These are phyloP conservation scores for Tychaedon coryphoeus DNA, from an alignment of 2,113 vertebrate genomes.

Conservation along the genomic window DNA sequence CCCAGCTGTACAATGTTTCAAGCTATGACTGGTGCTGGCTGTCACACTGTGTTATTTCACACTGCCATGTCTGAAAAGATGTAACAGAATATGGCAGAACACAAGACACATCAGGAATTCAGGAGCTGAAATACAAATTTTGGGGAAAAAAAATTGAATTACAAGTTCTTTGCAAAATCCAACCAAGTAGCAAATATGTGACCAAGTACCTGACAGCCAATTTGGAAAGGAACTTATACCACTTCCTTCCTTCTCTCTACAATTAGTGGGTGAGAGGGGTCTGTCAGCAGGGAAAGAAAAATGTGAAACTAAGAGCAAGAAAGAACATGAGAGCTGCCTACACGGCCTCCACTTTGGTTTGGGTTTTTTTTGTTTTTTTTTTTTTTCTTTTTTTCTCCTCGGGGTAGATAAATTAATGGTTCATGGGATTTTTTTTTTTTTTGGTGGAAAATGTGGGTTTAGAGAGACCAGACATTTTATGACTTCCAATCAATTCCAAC, in stretches of 20 bases:
- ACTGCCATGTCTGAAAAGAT: neutral
- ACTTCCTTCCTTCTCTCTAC: constrained; percentile 18
- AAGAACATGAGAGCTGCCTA: neutral
- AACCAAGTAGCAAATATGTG: neutral
- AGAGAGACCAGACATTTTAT: neutral
- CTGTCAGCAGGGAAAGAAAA: constrained; percentile 42
- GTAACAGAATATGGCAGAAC: neutral
- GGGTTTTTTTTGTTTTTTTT: neutral
- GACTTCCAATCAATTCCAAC: constrained; percentile 15
- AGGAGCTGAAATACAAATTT: neutral
- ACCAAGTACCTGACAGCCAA: neutral
- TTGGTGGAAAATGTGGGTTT: neutral
- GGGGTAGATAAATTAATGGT: neutral
- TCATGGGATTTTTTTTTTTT: neutral
- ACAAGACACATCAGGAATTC: neutral
- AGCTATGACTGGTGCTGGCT: neutral
- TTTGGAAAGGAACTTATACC: neutral
- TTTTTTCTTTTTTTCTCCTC: constrained; percentile 10
- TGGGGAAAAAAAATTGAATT: too few relatives aligned
- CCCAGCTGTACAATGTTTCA: neutral
- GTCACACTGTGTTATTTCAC: neutral
- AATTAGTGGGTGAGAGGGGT: constrained; percentile 7
- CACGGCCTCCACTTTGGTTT: neutral
- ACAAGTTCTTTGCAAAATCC: neutral
- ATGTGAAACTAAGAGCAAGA: neutral